These are phyloP conservation scores for Mormyrus hasselquistii DNA, from an alignment of 2,797 vertebrate genomes.

Conservation along the genomic window DNA sequence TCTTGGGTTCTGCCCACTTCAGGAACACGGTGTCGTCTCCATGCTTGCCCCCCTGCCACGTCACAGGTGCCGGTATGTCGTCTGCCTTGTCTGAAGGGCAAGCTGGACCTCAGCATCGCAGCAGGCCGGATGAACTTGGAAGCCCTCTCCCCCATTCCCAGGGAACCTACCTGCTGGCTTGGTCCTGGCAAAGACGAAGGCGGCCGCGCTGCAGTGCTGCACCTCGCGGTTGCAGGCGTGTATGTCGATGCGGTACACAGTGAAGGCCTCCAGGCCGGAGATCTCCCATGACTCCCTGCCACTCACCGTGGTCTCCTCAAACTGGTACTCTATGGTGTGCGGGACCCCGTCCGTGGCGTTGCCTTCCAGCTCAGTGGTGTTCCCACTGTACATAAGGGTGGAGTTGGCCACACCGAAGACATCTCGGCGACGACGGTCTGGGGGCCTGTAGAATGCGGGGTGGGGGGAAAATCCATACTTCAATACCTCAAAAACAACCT, in stretches of 20 bases:
- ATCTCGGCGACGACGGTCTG: conserved; percentile 80
- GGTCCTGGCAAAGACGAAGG: conserved; percentile 91
- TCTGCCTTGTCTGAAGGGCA: conserved; percentile 76
- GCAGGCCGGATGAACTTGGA: neutral
- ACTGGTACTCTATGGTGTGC: conserved; percentile 70
- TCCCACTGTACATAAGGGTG: conserved; percentile 60
- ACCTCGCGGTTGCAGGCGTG: conserved; percentile 94
- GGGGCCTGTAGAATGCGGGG: conserved; percentile 50
- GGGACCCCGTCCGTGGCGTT: conserved; percentile 73
- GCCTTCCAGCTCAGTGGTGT: conserved; percentile 50
- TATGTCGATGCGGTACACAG: conserved; percentile 91
- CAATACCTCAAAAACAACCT: neutral
- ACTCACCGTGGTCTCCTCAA: conserved; percentile 74
- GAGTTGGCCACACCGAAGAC: conserved; percentile 72
- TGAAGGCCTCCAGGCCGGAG: conserved; percentile 80
- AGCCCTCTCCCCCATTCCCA: neutral
- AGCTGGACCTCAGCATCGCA: neutral
- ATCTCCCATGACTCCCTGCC: conserved; percentile 77
- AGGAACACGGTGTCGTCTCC: conserved; percentile 75
- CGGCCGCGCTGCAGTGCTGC: conserved; percentile 81
- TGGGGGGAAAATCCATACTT: neutral
- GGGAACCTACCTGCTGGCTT: conserved; percentile 81
- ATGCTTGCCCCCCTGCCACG: conserved; percentile 72
- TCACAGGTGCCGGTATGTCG: conserved; percentile 83
- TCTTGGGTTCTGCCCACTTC: conserved; percentile 80